phyloP scores from a whole-genome alignment of 1,140 invertebrate genomes.

The Drosophila nannoptera region DNA sequence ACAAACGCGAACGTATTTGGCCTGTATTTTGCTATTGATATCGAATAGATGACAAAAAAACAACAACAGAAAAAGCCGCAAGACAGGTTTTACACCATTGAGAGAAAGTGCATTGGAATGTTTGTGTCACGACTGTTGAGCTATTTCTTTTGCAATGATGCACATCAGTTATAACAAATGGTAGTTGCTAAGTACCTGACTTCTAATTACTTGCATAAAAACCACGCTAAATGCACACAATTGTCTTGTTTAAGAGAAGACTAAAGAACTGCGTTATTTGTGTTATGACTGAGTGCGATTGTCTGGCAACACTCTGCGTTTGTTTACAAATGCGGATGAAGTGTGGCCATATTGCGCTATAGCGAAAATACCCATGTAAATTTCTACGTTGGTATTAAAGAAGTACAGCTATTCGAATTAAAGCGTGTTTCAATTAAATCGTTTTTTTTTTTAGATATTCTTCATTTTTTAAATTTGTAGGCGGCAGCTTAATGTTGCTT shows the following conservation, averaged over 20 bases:
- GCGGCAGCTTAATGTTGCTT: background rate
- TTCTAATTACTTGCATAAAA: conserved; percentile 21
- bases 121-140: conserved; percentile 22
- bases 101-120: conserved; percentile 73
- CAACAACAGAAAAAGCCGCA: conserved; percentile 51
- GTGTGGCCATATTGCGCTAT: conserved; percentile 6
- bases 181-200: background rate
- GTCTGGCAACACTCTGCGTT: conserved; percentile 29
- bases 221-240: background rate
- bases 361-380: conserved; percentile 19
- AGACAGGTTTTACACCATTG: conserved; percentile 61
- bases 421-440: background rate
- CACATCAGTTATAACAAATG: conserved; percentile 7
- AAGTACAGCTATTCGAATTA: conserved; percentile 13
- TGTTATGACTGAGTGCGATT: background rate
- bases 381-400: conserved; percentile 20
- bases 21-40: conserved; percentile 72
- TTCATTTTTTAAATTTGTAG: conserved; percentile 2
- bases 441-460: conserved; percentile 14
- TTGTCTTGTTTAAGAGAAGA: conserved; percentile 3
- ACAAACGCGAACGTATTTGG: conserved; percentile 49
- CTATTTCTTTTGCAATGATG: background rate
- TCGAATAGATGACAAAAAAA: conserved; percentile 69
- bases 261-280: background rate
- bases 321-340: conserved; percentile 34